These are phyloP conservation scores for Helleia helle DNA, from an alignment of 2,888 invertebrate species.

Conservation along the genomic window DNA sequence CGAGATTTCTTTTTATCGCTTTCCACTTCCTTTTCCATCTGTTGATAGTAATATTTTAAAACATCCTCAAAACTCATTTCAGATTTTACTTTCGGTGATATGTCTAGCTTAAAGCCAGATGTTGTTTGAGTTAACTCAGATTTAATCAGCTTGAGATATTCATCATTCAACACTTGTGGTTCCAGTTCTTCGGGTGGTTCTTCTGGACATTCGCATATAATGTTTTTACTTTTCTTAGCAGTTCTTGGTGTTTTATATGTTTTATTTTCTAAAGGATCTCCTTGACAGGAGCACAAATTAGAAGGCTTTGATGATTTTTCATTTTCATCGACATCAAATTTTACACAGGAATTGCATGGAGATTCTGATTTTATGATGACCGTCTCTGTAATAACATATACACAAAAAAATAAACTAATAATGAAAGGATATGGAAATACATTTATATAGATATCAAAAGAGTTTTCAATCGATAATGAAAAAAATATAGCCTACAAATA, in stretches of 20 bases:
- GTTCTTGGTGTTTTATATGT: not conserved
- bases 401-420: no score
- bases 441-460: no score
- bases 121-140: slow-evolving; percentile 36
- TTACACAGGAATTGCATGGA: no score
- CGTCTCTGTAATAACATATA: no score
- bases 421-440: no score
- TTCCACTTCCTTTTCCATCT: slow-evolving; percentile 17
- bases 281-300: no score
- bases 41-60: slow-evolving; percentile 25
- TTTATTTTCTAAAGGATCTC: not conserved
- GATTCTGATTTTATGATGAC: no score
- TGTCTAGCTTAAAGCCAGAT: slow-evolving; percentile 36
- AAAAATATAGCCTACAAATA: no score
- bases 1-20: slow-evolving; percentile 11
- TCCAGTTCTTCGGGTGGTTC: slow-evolving; percentile 13
- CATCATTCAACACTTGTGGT: slow-evolving; percentile 19
- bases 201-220: slow-evolving; percentile 27
- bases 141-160: slow-evolving; percentile 24
- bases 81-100: slow-evolving; percentile 22
- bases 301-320: no score
- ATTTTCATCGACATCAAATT: no score
- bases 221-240: slow-evolving; percentile 18
- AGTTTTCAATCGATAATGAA: no score
- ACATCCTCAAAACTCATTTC: slow-evolving; percentile 36